Evolutionary conservation across 2,113 vertebrate species (phyloP).

Genomic region (Tragelaphus strepsiceros): DNA sequence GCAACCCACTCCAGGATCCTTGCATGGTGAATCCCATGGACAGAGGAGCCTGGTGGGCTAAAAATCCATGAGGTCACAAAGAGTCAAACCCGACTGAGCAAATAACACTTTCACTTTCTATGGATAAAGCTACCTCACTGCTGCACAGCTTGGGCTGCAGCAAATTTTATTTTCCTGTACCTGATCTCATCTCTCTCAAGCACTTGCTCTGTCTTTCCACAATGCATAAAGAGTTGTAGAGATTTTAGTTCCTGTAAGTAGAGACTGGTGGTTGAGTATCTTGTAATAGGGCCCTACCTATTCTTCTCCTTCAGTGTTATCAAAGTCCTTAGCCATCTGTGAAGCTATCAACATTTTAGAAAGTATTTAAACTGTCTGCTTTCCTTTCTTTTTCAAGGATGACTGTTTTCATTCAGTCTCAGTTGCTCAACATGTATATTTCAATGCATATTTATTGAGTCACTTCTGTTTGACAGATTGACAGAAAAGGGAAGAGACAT

Average conservation of each 20-base stretch:
- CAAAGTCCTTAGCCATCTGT: not conserved
- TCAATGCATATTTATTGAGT: not conserved
- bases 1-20: not conserved
- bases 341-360: not conserved
- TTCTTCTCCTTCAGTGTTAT: not conserved
- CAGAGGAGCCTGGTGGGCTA: not conserved
- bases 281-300: not conserved
- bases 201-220: not conserved
- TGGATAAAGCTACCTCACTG: not conserved
- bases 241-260: not conserved
- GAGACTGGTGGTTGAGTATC: not conserved
- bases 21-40: not conserved
- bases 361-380: not conserved
- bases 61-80: not conserved
- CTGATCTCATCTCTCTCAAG: not conserved
- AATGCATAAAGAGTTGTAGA: not conserved
- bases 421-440: not conserved
- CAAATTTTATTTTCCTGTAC: not conserved
- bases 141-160: not conserved
- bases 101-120: not conserved
- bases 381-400: not conserved
- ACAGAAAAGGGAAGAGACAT: not conserved
- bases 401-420: not conserved
- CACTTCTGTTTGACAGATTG: not conserved
- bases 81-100: not conserved